Evolutionary conservation across 2,888 invertebrate species (phyloP).

Genomic region (Polymixis flavicincta): DNA sequence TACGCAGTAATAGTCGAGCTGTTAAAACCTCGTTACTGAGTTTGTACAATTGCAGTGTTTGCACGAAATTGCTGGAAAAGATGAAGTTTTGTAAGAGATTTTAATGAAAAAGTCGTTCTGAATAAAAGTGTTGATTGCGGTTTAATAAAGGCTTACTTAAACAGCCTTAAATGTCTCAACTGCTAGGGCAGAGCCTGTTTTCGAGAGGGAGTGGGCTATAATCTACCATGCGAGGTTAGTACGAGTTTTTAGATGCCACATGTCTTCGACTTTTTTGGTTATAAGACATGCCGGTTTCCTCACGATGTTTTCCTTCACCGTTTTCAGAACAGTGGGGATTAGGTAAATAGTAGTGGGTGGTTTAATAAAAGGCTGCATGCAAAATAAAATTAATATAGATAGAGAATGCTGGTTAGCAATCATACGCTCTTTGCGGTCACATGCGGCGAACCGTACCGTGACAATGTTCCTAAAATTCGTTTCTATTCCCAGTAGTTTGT

Average conservation of each 20-base stretch:
- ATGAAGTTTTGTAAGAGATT: background rate
- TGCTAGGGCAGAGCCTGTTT: too few species aligned
- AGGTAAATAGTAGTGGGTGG: too few species aligned
- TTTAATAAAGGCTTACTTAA: background rate
- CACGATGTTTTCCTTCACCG: background rate
- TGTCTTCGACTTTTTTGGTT: too few species aligned
- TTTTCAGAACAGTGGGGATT: background rate
- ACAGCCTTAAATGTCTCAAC: too few species aligned
- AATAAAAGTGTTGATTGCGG: background rate
- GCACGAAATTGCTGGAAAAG: conserved; percentile 6
- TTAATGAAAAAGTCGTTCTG: background rate
- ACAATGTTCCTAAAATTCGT: background rate
- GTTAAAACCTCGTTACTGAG: conserved; percentile 50
- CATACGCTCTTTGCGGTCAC: background rate
- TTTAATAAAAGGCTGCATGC: background rate
- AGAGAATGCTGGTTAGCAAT: background rate
- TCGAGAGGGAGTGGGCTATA: too few species aligned
- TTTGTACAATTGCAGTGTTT: conserved; percentile 44
- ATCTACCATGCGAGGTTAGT: too few species aligned
- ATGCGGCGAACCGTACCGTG: background rate
- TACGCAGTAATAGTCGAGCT: conserved; percentile 37
- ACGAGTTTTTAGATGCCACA: too few species aligned
- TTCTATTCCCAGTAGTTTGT: background rate
- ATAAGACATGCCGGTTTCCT: background rate
- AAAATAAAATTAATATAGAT: background rate